Evolutionary conservation across 2,113 vertebrate species (phyloP), one percentile per base, ranked within the genome.

Genomic region (Spheniscus mendiculus): DNA sequence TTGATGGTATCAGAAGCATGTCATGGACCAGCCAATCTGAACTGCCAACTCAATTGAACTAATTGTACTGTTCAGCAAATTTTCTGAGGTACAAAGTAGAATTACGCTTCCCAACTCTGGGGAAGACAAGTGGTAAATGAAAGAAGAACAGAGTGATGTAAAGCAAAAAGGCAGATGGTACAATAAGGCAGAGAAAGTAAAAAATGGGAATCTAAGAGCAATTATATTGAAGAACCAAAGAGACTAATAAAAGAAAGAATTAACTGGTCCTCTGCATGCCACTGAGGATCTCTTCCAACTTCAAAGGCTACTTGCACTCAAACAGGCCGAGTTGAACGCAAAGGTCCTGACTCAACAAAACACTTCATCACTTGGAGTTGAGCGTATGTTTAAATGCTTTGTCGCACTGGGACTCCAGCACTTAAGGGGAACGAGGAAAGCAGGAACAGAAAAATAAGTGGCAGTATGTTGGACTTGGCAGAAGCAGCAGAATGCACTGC

Each of bases 261-360:
- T 56, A 92, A 70, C 8, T 67, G 25, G 20, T 58, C 50, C 55
- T 63, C 40, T 44, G 55, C 32, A 34, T 71, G 63, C 50, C 10
- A 6, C 55, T 59, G 55, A 91, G 56, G 38, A 84, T 81, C 45
- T 62, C 40, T 85, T 89, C 63, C 82, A 61, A 89, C 61, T 74
- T 85, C 78, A 94, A 85, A 92, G n/a, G 56, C 44, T 69, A 79
- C 56, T 47, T 1, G 0, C 26, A 53, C 21, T 89, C 81, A 84
- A 32, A 71, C 49, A 73, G 42, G 55, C 34, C 0, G 5, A 87
- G 69, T 0, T 59, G 47, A 91, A 87, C 30, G 32, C 34, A 63
- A 87, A 89, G 45, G 44, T 82, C 69, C 55, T 89, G 87, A 95
- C 71, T 94, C 52, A 95, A 72, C 45, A 47, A 50, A 95, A 84